Percentiles rank a stretch among this genome's conserved stretches.
Conservation (phyloP, 2,113 vertebrate species). For the Xenopus borealis region DNA sequence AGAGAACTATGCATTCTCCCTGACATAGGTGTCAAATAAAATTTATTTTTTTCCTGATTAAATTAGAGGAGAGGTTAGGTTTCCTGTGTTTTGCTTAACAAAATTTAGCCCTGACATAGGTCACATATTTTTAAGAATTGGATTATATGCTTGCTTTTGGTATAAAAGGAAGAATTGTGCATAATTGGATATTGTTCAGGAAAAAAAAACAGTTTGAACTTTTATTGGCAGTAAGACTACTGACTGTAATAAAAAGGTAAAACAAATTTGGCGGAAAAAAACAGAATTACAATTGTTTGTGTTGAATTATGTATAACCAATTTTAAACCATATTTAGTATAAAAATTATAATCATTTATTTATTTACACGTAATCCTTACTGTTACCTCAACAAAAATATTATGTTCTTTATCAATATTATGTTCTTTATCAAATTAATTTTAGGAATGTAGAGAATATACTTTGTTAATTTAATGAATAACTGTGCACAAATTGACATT, state of each 20-base stretch:
- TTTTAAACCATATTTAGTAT: neutral
- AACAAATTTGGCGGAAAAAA: neutral
- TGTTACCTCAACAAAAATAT: too few species aligned
- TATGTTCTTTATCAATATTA: too few species aligned
- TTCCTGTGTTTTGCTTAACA: slow-evolving; percentile 1
- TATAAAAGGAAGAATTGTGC: neutral
- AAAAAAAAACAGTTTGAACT: neutral
- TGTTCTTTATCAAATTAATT: too few species aligned
- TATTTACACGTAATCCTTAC: too few species aligned
- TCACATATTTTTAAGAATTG: slow-evolving; percentile 4
- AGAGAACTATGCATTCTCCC: neutral
- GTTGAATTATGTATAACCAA: too few species aligned
- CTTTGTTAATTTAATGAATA: too few species aligned
- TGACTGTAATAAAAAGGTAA: neutral
- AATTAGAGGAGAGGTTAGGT: neutral
- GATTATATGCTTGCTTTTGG: neutral
- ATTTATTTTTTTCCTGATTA: slow-evolving; percentile 2
- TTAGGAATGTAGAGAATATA: too few species aligned
- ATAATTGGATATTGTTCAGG: neutral
- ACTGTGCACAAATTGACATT: too few species aligned
- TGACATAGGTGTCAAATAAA: slow-evolving; percentile 9
- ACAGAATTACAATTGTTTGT: too few species aligned
- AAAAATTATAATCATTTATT: too few species aligned
- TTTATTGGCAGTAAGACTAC: neutral
- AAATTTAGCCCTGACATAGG: slow-evolving; percentile 1